Conservation (phyloP, 1,140 invertebrate genomes). For the Caenorhabditis latens region DNA sequence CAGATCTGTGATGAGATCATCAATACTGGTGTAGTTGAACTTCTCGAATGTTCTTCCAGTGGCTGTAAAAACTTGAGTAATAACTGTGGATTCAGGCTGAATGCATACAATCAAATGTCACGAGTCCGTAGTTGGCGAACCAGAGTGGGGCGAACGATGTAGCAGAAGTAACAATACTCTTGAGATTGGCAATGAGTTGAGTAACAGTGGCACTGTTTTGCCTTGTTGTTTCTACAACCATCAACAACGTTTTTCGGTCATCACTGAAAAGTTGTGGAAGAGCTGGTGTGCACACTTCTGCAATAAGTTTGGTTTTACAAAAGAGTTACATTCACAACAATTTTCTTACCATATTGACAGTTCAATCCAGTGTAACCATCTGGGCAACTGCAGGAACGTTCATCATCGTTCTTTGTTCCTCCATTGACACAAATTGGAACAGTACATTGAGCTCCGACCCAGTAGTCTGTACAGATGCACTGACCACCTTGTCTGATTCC, state of each 20-base stretch:
- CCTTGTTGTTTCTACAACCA: slow-evolving; percentile 58
- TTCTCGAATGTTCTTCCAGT: slow-evolving; percentile 31
- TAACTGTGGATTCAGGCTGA: background rate
- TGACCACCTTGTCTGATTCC: slow-evolving; percentile 63
- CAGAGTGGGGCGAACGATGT: slow-evolving; percentile 13
- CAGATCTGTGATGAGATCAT: slow-evolving; percentile 41
- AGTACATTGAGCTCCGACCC: slow-evolving; percentile 62
- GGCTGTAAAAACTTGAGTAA: background rate
- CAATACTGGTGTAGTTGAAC: slow-evolving; percentile 32
- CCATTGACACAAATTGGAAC: slow-evolving; percentile 67
- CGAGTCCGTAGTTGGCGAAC: slow-evolving; percentile 61
- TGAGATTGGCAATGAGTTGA: slow-evolving; percentile 36
- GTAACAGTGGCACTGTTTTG: slow-evolving; percentile 57
- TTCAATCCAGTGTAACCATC: slow-evolving; percentile 61
- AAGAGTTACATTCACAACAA: too few relatives aligned
- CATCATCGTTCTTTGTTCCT: slow-evolving; percentile 55
- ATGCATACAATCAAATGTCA: slow-evolving; percentile 59
- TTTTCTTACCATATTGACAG: slow-evolving; percentile 55
- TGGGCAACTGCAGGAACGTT: slow-evolving; percentile 57
- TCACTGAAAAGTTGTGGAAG: slow-evolving; percentile 49
- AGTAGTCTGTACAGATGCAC: slow-evolving; percentile 65
- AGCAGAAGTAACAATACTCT: slow-evolving; percentile 33
- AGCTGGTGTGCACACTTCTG: slow-evolving; percentile 16
- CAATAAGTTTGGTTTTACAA: too few relatives aligned
- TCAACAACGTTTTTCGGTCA: slow-evolving; percentile 49